These are phyloP conservation scores for Apocrypta bakeri DNA, from an alignment of 1,140 invertebrate genomes.

Conservation along the genomic window DNA sequence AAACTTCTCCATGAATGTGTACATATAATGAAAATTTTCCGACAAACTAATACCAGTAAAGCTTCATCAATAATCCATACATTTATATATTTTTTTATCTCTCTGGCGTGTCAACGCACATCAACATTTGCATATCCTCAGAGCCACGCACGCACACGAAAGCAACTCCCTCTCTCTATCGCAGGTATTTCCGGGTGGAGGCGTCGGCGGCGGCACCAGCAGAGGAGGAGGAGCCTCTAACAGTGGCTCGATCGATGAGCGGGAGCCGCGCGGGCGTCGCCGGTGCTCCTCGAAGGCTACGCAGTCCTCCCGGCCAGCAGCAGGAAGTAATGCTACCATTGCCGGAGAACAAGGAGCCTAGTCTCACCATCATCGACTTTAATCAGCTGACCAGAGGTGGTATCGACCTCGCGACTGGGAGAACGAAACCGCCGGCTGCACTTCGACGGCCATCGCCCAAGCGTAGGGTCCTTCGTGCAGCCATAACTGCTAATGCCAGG, in stretches of 20 bases:
- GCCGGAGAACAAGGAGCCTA: conserved; percentile 70
- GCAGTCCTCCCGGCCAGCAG: neutral
- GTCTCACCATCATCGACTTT: conserved; percentile 83
- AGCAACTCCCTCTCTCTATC: neutral
- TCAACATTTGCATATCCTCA: neutral
- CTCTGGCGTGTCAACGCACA: neutral
- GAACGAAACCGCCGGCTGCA: conserved; percentile 55
- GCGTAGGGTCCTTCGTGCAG: neutral
- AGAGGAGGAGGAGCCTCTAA: conserved; percentile 24
- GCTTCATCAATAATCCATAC: too few relatives aligned
- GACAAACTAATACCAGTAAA: neutral
- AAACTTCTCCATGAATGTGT: too few relatives aligned
- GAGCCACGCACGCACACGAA: neutral
- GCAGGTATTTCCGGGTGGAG: conserved; percentile 66
- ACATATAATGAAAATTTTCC: too few relatives aligned
- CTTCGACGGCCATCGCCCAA: conserved; percentile 40
- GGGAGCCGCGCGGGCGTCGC: conserved; percentile 62
- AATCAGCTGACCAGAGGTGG: conserved; percentile 80
- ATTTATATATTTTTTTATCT: too few relatives aligned
- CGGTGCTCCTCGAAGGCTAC: conserved; percentile 37
- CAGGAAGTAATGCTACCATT: conserved; percentile 27
- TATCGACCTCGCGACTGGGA: conserved; percentile 71
- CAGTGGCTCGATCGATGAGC: conserved; percentile 67
- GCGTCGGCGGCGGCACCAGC: conserved; percentile 51
- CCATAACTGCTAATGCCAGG: neutral